Conservation (phyloP, 2,797 vertebrate genomes). For the Cetoscarus ocellatus region DNA sequence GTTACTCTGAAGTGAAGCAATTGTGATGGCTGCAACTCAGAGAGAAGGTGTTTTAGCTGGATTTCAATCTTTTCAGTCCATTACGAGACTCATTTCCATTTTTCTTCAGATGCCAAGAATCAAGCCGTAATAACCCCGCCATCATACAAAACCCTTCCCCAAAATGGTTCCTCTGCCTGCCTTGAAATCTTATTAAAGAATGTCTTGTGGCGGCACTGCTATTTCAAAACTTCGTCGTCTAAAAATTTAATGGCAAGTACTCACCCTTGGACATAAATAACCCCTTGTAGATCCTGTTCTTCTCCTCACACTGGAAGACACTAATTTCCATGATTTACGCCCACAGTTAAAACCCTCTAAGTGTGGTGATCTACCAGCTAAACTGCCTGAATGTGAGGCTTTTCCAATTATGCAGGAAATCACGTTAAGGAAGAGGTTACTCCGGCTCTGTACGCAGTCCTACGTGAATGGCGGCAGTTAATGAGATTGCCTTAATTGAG, state of each 20-base stretch:
- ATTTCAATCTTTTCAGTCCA: conserved; percentile 13
- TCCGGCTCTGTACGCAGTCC: conserved; percentile 48
- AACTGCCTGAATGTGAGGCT: conserved; percentile 69
- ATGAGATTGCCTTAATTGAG: conserved; percentile 82
- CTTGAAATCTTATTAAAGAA: conserved; percentile 20
- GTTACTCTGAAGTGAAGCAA: too few species aligned
- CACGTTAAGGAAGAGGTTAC: conserved; percentile 76
- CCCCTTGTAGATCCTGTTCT: conserved; percentile 41
- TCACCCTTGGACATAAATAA: conserved; percentile 51
- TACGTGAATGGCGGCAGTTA: conserved; percentile 72
- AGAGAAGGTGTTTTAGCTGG: conserved; percentile 3
- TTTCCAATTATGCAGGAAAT: conserved; percentile 81
- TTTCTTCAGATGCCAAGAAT: conserved; percentile 34
- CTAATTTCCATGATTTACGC: conserved; percentile 75
- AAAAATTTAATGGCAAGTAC: conserved; percentile 36
- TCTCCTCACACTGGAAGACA: conserved; percentile 33
- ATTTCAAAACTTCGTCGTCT: conserved; percentile 37
- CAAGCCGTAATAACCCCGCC: conserved; percentile 43
- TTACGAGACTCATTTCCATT: conserved; percentile 35
- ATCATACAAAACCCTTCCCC: conserved; percentile 5
- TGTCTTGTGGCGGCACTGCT: background rate
- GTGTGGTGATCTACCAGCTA: conserved; percentile 64
- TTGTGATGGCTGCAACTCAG: too few species aligned
- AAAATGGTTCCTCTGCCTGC: conserved; percentile 22
- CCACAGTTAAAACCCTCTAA: conserved; percentile 63